These are phyloP conservation scores for Lutraria lutraria DNA, from an alignment of 2,888 invertebrate genomes.

Conservation along the genomic window DNA sequence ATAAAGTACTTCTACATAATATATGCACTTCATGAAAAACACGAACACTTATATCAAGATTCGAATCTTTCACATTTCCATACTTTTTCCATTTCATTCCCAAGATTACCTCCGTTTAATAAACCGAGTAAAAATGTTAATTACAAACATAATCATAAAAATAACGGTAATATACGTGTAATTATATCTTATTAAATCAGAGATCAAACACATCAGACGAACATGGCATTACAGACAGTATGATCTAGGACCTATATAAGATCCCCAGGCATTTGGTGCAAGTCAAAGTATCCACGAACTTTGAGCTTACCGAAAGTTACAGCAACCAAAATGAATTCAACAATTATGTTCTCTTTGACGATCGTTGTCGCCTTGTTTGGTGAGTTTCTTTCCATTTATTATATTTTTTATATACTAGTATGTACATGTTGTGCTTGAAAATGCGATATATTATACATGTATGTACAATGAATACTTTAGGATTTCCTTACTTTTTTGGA, in stretches of 20 bases:
- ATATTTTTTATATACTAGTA: background rate
- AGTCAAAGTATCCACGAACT: background rate
- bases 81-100: background rate
- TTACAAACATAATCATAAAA: background rate
- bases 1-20: too few species aligned
- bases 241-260: background rate
- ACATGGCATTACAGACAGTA: background rate
- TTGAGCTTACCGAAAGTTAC: background rate
- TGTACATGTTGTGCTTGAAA: too few species aligned
- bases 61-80: too few species aligned
- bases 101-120: background rate
- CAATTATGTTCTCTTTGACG: background rate
- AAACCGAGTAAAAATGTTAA: background rate
- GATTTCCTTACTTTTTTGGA: too few species aligned
- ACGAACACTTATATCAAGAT: too few species aligned
- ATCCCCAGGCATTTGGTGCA: background rate
- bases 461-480: too few species aligned
- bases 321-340: background rate
- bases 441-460: too few species aligned
- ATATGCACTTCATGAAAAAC: too few species aligned
- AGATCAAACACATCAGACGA: background rate
- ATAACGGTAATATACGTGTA: background rate
- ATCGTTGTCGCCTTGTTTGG: background rate
- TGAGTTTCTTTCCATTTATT: background rate
- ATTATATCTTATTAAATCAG: background rate